Conservation (phyloP, 2,888 invertebrate genomes). For the Drosophila pegasa region DNA sequence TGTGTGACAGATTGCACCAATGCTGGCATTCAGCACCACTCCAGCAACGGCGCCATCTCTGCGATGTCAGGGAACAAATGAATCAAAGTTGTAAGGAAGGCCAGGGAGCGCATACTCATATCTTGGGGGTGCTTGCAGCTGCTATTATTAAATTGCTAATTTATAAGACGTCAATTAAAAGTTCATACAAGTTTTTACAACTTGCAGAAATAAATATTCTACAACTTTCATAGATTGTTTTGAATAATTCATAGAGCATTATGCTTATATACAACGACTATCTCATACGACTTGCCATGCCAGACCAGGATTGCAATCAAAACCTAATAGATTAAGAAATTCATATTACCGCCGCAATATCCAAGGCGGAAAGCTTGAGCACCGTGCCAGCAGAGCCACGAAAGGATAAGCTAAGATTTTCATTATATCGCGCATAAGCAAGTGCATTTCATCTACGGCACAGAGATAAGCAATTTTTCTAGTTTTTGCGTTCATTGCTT, state of each 20-base stretch:
- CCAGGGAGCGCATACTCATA: background rate
- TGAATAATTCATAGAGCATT: too few relatives aligned
- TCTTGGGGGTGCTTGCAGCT: background rate
- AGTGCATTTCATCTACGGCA: conserved; percentile 8
- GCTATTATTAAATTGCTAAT: background rate
- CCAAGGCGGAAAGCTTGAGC: too few relatives aligned
- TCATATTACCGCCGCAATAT: too few relatives aligned
- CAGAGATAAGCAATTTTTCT: background rate
- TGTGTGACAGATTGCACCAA: conserved; percentile 23
- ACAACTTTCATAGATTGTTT: too few relatives aligned
- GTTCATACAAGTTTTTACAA: background rate
- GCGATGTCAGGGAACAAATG: conserved; percentile 3
- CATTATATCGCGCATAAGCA: background rate
- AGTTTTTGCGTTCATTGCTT: conserved; percentile 15
- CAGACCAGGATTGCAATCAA: too few relatives aligned
- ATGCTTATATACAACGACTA: too few relatives aligned
- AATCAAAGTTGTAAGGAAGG: conserved; percentile 29
- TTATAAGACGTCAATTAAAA: background rate
- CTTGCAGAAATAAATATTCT: too few relatives aligned
- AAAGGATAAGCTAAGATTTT: background rate
- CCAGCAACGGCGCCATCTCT: background rate
- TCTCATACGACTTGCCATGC: too few relatives aligned
- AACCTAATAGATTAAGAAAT: too few relatives aligned
- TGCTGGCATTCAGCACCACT: conserved; percentile 16
- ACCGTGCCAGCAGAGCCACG: too few relatives aligned